A percentile compares a stretch with the other conserved stretches of the same genome.
These are phyloP conservation scores for Punctoribates punctum DNA, from an alignment of 2,888 invertebrate genomes.

Conservation along the genomic window DNA sequence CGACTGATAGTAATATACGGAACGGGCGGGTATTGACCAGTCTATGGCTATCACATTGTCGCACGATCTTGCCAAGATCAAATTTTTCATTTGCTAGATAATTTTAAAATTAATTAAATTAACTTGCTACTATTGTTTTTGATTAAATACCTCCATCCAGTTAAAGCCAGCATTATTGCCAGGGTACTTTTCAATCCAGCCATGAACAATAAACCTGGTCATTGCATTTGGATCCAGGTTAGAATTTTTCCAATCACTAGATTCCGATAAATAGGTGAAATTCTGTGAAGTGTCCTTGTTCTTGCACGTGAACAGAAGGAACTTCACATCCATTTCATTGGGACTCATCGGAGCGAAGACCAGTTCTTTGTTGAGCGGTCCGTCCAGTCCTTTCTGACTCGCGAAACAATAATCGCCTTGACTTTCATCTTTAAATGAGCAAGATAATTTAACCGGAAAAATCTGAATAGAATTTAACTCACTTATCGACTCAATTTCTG, in stretches of 20 bases:
- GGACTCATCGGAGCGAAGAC: constrained; percentile 10
- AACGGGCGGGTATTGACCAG: no score
- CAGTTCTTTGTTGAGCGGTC: background rate
- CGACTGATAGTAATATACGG: no score
- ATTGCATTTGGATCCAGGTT: background rate
- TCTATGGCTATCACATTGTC: background rate
- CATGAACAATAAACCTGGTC: background rate
- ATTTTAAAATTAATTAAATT: background rate
- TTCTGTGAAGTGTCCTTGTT: background rate
- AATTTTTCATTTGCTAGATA: background rate
- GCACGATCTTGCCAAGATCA: background rate
- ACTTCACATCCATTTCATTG: constrained; percentile 32
- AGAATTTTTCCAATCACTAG: background rate
- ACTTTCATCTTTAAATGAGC: no score
- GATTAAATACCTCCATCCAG: background rate
- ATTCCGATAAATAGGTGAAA: background rate
- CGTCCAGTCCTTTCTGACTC: background rate
- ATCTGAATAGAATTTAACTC: no score
- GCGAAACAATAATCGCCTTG: constrained; percentile 27
- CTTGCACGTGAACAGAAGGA: constrained; percentile 15
- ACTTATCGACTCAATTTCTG: no score
- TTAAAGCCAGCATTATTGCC: background rate
- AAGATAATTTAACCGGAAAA: no score
- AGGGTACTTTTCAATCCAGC: background rate
- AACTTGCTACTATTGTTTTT: background rate